These are phyloP conservation scores for Athalia rosae DNA, from an alignment of 2,888 invertebrate genomes.

Conservation along the genomic window DNA sequence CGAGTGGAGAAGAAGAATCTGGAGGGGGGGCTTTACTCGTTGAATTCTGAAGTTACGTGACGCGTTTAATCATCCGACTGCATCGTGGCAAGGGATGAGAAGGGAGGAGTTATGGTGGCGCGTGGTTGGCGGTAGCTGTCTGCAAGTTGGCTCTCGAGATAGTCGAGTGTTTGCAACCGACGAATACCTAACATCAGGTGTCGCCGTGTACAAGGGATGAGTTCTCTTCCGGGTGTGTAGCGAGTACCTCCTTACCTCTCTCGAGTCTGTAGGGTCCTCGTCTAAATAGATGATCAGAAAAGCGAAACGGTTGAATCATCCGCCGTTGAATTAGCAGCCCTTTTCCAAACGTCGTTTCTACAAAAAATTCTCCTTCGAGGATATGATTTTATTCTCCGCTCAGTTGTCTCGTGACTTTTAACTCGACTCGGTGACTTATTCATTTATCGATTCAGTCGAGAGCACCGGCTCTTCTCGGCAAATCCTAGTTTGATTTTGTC, in stretches of 20 bases:
- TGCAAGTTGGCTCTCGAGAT: conserved; percentile 6
- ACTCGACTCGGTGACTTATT: not conserved
- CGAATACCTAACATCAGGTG: too few relatives aligned
- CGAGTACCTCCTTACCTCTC: conserved; percentile 43
- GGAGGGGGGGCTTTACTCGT: too few relatives aligned
- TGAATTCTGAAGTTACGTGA: too few relatives aligned
- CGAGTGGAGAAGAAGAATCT: too few relatives aligned
- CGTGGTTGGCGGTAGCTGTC: not conserved
- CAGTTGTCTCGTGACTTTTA: conserved; percentile 5
- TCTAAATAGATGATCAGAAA: conserved; percentile 49
- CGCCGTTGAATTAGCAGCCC: not conserved
- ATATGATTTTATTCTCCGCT: conserved; percentile 28
- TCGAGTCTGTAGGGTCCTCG: conserved; percentile 49
- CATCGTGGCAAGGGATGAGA: too few relatives aligned
- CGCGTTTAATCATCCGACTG: not conserved
- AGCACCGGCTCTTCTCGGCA: conserved; percentile 22
- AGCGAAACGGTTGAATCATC: conserved; percentile 57
- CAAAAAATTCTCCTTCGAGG: conserved; percentile 2
- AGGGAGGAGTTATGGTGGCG: too few relatives aligned
- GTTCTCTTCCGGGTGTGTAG: not conserved
- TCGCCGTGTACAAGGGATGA: not conserved
- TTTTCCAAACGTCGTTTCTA: not conserved
- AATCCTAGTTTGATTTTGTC: conserved; percentile 28
- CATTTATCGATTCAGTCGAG: conserved; percentile 13
- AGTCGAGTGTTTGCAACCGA: conserved; percentile 20